Percentiles rank a stretch among this genome's conserved stretches.
Evolutionary conservation across 1,140 invertebrate genomes (phyloP).

Genomic region (Acromyrmex echinatior): DNA sequence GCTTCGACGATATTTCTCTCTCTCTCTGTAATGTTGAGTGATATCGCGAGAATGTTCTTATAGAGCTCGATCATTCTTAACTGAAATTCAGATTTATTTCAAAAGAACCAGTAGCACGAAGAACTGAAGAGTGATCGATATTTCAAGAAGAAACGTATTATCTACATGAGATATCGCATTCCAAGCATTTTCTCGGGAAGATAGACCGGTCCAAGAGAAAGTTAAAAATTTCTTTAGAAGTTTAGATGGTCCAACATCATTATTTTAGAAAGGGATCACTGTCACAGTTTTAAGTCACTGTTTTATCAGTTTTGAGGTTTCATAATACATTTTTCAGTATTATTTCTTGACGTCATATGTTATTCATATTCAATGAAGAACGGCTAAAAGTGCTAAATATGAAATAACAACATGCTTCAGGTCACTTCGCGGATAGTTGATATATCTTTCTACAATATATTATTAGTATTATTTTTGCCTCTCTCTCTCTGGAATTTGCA

Average conservation of each 20-base stretch:
- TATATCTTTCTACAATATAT: not conserved
- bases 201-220: slow-evolving; percentile 10
- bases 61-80: not conserved
- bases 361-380: not conserved
- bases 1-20: not conserved
- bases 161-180: not conserved
- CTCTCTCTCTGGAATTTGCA: not conserved
- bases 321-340: not conserved
- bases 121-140: not conserved
- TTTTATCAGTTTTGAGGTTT: not conserved
- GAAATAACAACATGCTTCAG: slow-evolving; percentile 11
- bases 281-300: not conserved
- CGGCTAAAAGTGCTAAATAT: not conserved
- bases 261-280: slow-evolving; percentile 2
- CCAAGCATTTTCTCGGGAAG: not conserved
- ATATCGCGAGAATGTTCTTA: not conserved
- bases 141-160: slow-evolving; percentile 13
- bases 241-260: not conserved
- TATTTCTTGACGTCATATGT: not conserved
- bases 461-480: not conserved
- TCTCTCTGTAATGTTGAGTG: not conserved
- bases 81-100: slow-evolving; percentile 28
- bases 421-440: not conserved
- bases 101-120: not conserved
- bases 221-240: not conserved